Evolutionary conservation across 2,113 vertebrate species (phyloP).

Genomic region (Pedionomus torquatus): DNA sequence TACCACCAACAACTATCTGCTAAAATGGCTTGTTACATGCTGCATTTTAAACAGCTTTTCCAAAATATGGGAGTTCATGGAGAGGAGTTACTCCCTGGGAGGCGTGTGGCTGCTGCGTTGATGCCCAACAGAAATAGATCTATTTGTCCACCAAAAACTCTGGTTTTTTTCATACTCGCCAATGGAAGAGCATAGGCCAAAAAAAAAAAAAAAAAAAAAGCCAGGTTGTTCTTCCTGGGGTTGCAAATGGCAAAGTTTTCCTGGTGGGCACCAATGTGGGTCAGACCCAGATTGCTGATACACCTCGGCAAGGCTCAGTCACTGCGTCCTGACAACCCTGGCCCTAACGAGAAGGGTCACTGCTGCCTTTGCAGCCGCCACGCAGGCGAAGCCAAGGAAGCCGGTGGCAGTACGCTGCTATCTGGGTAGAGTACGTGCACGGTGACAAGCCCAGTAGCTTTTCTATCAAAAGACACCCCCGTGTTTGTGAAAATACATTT

Average conservation of each 20-base stretch:
- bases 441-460: slow-evolving; percentile 40
- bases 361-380: neutral
- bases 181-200: neutral
- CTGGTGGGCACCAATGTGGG: rapidly evolving
- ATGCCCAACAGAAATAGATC: neutral
- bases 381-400: neutral
- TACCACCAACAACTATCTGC: slow-evolving; percentile 10
- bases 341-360: neutral
- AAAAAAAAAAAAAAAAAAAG: neutral
- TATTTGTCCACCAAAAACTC: neutral
- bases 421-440: neutral
- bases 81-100: neutral
- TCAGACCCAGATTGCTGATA: neutral
- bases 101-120: rapidly evolving
- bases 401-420: neutral
- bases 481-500: slow-evolving; percentile 55
- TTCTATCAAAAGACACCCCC: slow-evolving; percentile 37
- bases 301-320: neutral
- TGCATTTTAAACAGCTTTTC: neutral
- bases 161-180: neutral
- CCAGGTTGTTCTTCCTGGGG: neutral
- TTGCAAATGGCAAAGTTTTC: neutral
- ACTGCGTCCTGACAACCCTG: neutral
- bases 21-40: neutral
- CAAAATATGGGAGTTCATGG: neutral